These are phyloP conservation scores for Taenaris catops DNA, from an alignment of 2,888 invertebrate genomes.

Conservation along the genomic window DNA sequence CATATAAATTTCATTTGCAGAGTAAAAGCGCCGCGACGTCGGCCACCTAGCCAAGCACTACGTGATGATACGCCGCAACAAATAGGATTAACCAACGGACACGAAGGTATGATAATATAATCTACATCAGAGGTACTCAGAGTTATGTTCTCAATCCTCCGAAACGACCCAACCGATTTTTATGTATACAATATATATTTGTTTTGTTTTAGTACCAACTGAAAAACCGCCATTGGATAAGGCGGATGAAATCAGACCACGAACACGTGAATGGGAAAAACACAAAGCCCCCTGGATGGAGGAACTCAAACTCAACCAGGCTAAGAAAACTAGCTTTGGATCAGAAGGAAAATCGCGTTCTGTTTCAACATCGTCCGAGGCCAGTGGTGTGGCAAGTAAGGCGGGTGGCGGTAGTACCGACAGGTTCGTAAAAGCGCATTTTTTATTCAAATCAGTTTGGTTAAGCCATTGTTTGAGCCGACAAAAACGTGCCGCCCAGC, in stretches of 20 bases:
- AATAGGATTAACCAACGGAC: conserved; percentile 69
- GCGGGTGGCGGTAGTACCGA: conserved; percentile 54
- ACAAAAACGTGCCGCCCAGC: too few species aligned
- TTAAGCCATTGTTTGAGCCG: too few species aligned
- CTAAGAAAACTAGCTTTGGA: conserved; percentile 80
- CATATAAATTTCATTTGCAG: conserved; percentile 41
- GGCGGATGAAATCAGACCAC: conserved; percentile 78
- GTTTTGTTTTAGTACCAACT: conserved; percentile 30
- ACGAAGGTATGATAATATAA: conserved; percentile 59
- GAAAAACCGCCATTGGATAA: conserved; percentile 42
- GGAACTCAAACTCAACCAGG: conserved; percentile 89
- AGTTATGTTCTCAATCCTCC: too few species aligned
- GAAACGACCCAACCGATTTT: too few species aligned
- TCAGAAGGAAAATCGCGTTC: conserved; percentile 53
- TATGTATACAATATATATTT: too few species aligned
- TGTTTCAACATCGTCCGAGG: conserved; percentile 16
- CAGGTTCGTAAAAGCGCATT: conserved; percentile 48
- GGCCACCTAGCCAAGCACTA: conserved; percentile 79
- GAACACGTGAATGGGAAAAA: conserved; percentile 85
- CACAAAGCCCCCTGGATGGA: conserved; percentile 90
- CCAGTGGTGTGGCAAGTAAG: conserved; percentile 14
- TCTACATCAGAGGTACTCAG: background rate
- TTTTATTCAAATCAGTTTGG: too few species aligned
- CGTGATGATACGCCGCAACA: conserved; percentile 61
- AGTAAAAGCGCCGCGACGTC: conserved; percentile 79